Evolutionary conservation across 1,140 invertebrate species (phyloP), one percentile per base, ranked within the genome.

Genomic region (Nixonia krombeini): DNA sequence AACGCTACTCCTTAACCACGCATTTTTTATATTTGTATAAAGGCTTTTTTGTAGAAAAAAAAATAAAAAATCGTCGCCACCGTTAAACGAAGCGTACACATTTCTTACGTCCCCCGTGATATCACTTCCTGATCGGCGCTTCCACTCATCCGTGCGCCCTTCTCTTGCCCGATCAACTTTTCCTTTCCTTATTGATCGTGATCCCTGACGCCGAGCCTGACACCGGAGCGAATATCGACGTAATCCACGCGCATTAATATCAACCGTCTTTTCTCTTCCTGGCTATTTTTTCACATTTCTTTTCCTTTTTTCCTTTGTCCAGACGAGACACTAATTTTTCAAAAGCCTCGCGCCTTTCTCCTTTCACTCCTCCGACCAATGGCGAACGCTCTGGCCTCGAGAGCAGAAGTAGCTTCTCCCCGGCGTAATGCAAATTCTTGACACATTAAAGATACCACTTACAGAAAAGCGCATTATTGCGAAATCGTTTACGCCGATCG

Each of bases 11-110:
- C 50, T 76, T 81, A 83, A 81, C 72, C 74, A 80, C 73, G 82
- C 79, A 83, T 80, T 79, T 84, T 81, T 84, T 85, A 49, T 82
- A 85, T 76, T 82, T 85, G 81, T 85, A 85, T 85, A 85, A 85
- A 85, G 82, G 83, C 82, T 85, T 83, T 79, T 85, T 83, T 82
- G 71, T 81, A 78, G 72, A 80, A 76, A 83, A 82, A 75, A 59
- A 70, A 71, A 58, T 67, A 78, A 73, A 73, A 80, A 81, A 76
- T 79, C 79, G 77, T 84, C 82, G 80, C 82, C 82, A 84, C 83
- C 82, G 82, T 81, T 66, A 75, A 73, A 59, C 13, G 7, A 3
- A 7, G n/a, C n/a, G n/a, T n/a, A n/a, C n/a, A n/a, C n/a, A n/a
- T n/a, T n/a, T n/a, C n/a, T n/a, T 8, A 7, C 8, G 13, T 59